Evolutionary conservation across 2,113 vertebrate genomes (phyloP), one percentile per base, ranked within the genome.

Genomic region (Camelus dromedarius): DNA sequence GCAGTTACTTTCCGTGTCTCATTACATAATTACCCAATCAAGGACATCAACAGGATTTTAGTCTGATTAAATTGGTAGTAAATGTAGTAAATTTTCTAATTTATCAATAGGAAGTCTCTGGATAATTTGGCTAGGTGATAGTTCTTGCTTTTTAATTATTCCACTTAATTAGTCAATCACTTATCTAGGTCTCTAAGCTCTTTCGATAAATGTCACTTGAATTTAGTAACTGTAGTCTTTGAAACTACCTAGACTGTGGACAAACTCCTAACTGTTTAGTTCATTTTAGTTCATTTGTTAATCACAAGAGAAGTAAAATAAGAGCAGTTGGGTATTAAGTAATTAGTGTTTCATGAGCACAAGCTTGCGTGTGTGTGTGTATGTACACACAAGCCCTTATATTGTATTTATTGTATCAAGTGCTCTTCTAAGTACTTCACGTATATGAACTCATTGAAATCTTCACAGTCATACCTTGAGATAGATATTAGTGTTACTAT

Each of bases 111-210:
- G 85, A 97, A 98, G 98, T 98, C 96, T 98, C 56, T n/a, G 38
- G 42, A 96, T 96, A 91, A 98, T 98, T 94, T 98, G 96, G 85
- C 90, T 98, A 98, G 95, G 93, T 98, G 93, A 98, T 97, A 98
- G 92, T 83, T 95, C 96, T 98, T 98, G 92, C 77, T 97, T 77
- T 96, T 96, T 86, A 97, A 92, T 98, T 98, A 97, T 97, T 96
- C 58, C 75, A 24, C 83, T 98, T 95, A 97, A 98, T 97, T 97
- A 98, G 96, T 96, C 88, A 93, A 66, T 80, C 95, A 97, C 84
- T 98, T 98, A 93, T 97, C 82, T 97, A 97, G 70, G 77, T 93
- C 84, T 97, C 89, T 96, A 97, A 98, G 86, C 87, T 96, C 79
- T 97, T 98, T 98, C 50, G 77, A 79, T 98, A 98, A 98, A 97